Conservation (phyloP, 2,888 invertebrate genomes). For the Cephus runcator region DNA sequence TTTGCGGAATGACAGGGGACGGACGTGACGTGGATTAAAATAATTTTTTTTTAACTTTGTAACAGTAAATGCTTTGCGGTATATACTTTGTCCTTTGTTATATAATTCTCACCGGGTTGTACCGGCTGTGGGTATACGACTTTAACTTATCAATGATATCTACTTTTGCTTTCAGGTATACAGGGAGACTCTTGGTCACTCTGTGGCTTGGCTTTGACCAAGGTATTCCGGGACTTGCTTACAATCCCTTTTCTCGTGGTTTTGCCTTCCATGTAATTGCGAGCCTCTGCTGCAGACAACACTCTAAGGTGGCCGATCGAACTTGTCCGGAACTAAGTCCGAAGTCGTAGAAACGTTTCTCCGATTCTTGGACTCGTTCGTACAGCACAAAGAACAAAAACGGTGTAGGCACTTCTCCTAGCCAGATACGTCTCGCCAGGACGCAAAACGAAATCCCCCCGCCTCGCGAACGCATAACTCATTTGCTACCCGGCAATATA, state of each 20-base stretch:
- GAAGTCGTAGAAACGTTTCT: not conserved
- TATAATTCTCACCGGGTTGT: not conserved
- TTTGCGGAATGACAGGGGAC: not conserved
- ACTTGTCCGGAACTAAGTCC: not conserved
- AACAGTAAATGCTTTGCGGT: not conserved
- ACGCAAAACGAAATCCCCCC: not conserved
- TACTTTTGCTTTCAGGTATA: not conserved
- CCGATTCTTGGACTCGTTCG: not conserved
- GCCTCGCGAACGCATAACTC: not conserved
- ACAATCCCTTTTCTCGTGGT: not conserved
- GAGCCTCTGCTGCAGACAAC: not conserved
- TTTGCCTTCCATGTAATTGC: not conserved
- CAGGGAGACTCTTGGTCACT: not conserved
- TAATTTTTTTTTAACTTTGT: not conserved
- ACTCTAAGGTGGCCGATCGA: not conserved
- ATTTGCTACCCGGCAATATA: conserved; percentile 7
- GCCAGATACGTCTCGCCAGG: not conserved
- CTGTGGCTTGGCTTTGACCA: not conserved
- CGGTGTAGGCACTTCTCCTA: not conserved
- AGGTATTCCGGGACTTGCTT: not conserved
- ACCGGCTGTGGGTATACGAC: not conserved
- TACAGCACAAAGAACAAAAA: not conserved
- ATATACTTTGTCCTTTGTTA: not conserved
- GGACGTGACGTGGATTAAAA: not conserved
- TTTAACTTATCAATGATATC: not conserved